phyloP scores from a whole-genome alignment of 2,797 vertebrate species.

The Cyclopterus lumpus region DNA sequence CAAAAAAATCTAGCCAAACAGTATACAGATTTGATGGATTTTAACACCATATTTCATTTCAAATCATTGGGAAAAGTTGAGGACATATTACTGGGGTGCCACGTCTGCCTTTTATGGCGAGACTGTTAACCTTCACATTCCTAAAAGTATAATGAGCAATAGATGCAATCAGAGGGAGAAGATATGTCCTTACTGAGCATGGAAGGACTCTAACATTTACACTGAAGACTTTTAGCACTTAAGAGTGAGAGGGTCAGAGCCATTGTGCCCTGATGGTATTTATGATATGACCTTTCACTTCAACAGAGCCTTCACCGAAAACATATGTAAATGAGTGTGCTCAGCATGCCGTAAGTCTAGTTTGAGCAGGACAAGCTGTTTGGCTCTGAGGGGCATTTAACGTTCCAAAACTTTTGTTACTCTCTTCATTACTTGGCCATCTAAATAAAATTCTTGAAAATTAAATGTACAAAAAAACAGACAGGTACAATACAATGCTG shows the following conservation, averaged over 20 bases:
- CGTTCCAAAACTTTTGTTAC: conserved; percentile 37
- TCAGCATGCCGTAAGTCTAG: conserved; percentile 32
- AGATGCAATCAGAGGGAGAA: conserved; percentile 9
- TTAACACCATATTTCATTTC: conserved; percentile 53
- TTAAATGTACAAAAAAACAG: conserved; percentile 47
- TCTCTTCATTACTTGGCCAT: conserved; percentile 45
- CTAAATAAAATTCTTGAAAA: conserved; percentile 45
- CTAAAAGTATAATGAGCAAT: conserved; percentile 4
- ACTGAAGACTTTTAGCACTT: conserved; percentile 22
- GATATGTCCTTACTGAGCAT: conserved; percentile 11
- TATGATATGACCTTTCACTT: conserved; percentile 41
- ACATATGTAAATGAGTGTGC: conserved; percentile 54
- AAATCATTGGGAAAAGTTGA: conserved; percentile 40
- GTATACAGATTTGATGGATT: conserved; percentile 59
- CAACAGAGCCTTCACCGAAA: conserved; percentile 34
- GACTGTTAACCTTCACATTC: conserved; percentile 24
- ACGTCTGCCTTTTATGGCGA: conserved; percentile 24
- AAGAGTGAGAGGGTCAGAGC: conserved; percentile 33
- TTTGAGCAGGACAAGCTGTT: conserved; percentile 55
- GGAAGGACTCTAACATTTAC: conserved; percentile 29
- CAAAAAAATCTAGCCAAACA: conserved; percentile 60
- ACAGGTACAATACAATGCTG: conserved; percentile 35
- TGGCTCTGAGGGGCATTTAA: conserved; percentile 42
- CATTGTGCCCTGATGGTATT: conserved; percentile 35
- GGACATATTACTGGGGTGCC: conserved; percentile 38